Conservation (phyloP, 2,888 invertebrate genomes). For the Hirtodrosophila histrioides region DNA sequence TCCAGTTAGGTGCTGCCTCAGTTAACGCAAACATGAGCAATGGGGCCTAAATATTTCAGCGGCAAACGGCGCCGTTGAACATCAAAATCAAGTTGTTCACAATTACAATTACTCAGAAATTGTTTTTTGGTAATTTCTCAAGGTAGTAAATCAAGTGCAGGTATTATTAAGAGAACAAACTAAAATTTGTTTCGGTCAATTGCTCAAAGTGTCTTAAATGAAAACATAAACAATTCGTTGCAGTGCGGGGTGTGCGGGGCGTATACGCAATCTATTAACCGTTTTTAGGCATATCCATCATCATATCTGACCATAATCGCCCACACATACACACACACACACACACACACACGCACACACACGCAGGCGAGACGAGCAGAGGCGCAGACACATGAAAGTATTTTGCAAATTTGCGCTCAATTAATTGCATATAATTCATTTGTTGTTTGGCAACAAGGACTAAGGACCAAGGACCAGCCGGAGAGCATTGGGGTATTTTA, state of each 20-base stretch:
- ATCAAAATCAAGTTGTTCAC: background rate
- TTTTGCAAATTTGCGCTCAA: constrained; percentile 82
- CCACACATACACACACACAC: constrained; percentile 31
- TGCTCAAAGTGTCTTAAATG: constrained; percentile 20
- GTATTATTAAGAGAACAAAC: background rate
- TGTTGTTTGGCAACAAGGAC: constrained; percentile 57
- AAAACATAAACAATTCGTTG: constrained; percentile 15
- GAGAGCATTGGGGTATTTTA: constrained; percentile 71
- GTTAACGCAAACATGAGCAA: no score
- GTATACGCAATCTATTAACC: constrained; percentile 58
- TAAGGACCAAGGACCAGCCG: constrained; percentile 6
- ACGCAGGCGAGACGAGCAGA: constrained; percentile 4
- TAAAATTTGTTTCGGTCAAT: constrained; percentile 32
- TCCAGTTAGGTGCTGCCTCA: no score
- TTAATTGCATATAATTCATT: constrained; percentile 83
- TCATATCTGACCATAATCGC: constrained; percentile 55
- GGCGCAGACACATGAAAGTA: constrained; percentile 71
- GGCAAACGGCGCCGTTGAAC: constrained; percentile 3
- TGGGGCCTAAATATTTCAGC: background rate
- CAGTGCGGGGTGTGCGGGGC: constrained; percentile 35
- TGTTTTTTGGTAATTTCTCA: constrained; percentile 9
- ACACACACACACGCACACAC: constrained; percentile 17
- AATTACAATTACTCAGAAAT: no score
- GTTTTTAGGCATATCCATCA: constrained; percentile 68
- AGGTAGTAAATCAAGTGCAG: constrained; percentile 51